These are phyloP conservation scores for Synanthedon andrenaeformis DNA, from an alignment of 2,888 invertebrate genomes.

Conservation along the genomic window DNA sequence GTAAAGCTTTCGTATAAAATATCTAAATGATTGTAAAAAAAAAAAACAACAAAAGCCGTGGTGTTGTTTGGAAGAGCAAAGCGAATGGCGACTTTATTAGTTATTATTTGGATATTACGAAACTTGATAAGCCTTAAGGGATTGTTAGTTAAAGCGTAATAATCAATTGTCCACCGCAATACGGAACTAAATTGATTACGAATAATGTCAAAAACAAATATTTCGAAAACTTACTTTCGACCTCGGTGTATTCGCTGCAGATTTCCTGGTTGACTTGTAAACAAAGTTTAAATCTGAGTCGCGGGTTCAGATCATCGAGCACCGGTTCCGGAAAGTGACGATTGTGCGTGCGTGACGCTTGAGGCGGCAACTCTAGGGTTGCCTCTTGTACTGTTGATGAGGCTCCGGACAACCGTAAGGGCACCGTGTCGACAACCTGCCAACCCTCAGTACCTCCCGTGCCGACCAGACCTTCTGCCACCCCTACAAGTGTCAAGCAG, in stretches of 20 bases:
- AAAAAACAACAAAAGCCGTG: too few species aligned
- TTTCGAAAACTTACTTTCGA: conserved; percentile 77
- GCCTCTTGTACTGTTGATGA: conserved; percentile 78
- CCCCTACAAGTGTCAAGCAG: conserved; percentile 81
- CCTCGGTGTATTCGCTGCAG: conserved; percentile 86
- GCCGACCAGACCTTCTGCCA: conserved; percentile 76
- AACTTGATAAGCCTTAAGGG: too few species aligned
- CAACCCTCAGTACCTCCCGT: conserved; percentile 18
- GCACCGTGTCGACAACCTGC: conserved; percentile 79
- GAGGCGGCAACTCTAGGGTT: conserved; percentile 71
- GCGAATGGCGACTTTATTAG: too few species aligned
- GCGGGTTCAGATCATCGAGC: conserved; percentile 73
- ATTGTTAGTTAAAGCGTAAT: too few species aligned
- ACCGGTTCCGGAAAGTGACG: conserved; percentile 70
- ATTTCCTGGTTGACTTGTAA: conserved; percentile 83
- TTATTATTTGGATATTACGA: too few species aligned
- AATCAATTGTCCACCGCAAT: too few species aligned
- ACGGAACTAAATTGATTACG: too few species aligned
- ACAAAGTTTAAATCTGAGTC: conserved; percentile 85
- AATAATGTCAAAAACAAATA: too few species aligned
- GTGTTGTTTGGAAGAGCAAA: too few species aligned
- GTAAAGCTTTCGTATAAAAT: too few species aligned
- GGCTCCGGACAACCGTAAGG: conserved; percentile 78
- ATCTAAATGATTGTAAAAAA: too few species aligned
- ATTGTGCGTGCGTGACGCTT: conserved; percentile 40